These are phyloP conservation scores for Periparus ater DNA, from an alignment of 2,797 vertebrate species.

Conservation along the genomic window DNA sequence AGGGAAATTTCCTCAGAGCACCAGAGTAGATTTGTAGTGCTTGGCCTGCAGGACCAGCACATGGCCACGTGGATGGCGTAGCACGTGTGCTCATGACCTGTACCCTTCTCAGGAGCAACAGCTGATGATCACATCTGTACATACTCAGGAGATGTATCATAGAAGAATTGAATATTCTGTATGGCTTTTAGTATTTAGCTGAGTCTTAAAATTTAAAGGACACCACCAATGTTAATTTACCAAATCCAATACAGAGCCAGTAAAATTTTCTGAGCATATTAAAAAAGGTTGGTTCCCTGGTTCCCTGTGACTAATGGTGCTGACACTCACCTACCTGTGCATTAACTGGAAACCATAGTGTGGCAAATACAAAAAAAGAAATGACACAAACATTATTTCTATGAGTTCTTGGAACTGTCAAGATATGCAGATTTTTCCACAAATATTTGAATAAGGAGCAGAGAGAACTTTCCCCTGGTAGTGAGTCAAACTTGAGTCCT, in stretches of 20 bases:
- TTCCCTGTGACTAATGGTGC: background rate
- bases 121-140: background rate
- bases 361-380: background rate
- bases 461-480: background rate
- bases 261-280: background rate
- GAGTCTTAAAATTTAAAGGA: background rate
- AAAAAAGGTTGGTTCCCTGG: background rate
- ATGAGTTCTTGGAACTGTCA: background rate
- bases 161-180: background rate
- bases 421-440: background rate
- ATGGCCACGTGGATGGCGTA: background rate
- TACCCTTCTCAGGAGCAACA: background rate
- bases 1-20: background rate
- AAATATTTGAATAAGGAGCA: background rate
- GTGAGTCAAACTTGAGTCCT: background rate
- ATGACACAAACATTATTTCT: background rate
- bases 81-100: background rate
- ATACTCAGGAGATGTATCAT: background rate
- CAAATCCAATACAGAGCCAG: background rate
- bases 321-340: rapidly evolving
- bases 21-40: background rate
- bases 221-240: background rate
- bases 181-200: background rate
- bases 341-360: background rate
- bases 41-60: background rate